Conservation (phyloP, 2,113 vertebrate species). For the Alexandromys fortis region DNA sequence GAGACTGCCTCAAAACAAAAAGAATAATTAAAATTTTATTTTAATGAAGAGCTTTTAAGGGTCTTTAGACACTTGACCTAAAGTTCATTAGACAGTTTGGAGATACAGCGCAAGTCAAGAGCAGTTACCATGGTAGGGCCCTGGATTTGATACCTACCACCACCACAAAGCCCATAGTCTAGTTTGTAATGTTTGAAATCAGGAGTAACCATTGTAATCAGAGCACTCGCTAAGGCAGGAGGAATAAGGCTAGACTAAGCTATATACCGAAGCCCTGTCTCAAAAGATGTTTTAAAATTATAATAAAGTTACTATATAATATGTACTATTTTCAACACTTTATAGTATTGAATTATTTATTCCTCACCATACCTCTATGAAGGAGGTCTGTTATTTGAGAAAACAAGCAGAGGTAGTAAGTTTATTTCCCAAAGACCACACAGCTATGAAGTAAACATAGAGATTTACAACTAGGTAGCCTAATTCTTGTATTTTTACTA, state of each 20-base stretch:
- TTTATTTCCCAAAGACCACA: conserved; percentile 2
- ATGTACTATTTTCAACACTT: conserved; percentile 22
- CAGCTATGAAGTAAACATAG: conserved; percentile 7
- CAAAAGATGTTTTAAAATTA: conserved; percentile 23
- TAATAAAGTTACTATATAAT: conserved; percentile 9
- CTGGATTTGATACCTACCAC: background rate
- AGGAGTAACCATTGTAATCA: background rate
- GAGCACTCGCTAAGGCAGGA: background rate
- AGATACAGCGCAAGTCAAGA: background rate
- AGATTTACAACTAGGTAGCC: conserved; percentile 12
- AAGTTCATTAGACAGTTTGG: background rate
- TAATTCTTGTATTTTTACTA: conserved; percentile 44
- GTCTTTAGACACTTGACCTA: conserved; percentile 24
- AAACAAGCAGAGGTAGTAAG: background rate
- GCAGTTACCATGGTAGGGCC: background rate
- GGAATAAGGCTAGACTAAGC: background rate
- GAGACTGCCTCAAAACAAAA: background rate
- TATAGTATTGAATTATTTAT: conserved; percentile 30
- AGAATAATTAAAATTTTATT: background rate
- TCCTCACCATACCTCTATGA: background rate
- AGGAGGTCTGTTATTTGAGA: conserved; percentile 30
- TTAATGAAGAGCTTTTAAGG: background rate
- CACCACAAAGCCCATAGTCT: background rate
- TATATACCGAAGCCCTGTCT: background rate
- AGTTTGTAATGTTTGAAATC: conserved; percentile 7